Conservation (phyloP, 1,140 invertebrate species). For the Calosoma granatense region DNA sequence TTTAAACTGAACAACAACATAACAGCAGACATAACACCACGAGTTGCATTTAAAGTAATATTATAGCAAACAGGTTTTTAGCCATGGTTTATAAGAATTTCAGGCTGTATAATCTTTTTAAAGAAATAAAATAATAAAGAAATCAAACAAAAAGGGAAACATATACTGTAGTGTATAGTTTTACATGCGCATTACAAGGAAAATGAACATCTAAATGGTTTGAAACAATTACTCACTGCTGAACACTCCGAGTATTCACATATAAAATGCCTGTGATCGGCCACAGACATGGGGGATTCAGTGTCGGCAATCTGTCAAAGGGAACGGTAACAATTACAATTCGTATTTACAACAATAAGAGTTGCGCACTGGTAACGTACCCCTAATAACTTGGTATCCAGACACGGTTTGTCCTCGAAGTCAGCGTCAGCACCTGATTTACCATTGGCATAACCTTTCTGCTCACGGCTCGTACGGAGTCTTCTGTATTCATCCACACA, state of each 20-base stretch:
- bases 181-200: too few species aligned
- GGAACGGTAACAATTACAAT: conserved; percentile 11
- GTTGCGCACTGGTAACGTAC: conserved; percentile 20
- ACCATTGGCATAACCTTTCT: conserved; percentile 16
- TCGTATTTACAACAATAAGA: neutral
- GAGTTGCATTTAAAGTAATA: too few species aligned
- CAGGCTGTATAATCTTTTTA: too few species aligned
- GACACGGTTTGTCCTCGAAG: conserved; percentile 29
- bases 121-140: too few species aligned
- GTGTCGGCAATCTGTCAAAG: conserved; percentile 30
- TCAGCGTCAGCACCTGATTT: conserved; percentile 21
- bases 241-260: conserved; percentile 58
- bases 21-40: too few species aligned
- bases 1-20: too few species aligned
- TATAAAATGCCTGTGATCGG: conserved; percentile 32
- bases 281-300: conserved; percentile 29
- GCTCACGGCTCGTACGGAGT: conserved; percentile 36
- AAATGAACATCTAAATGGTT: too few species aligned
- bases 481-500: conserved; percentile 76
- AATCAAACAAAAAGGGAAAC: too few species aligned
- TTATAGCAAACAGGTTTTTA: neutral
- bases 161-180: too few species aligned
- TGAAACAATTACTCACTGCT: conserved; percentile 53
- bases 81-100: too few species aligned
- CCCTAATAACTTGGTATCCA: conserved; percentile 31